Base-by-base conservation (phyloP, 2,888 invertebrate species). In the Galerucella pusilla region DNA sequence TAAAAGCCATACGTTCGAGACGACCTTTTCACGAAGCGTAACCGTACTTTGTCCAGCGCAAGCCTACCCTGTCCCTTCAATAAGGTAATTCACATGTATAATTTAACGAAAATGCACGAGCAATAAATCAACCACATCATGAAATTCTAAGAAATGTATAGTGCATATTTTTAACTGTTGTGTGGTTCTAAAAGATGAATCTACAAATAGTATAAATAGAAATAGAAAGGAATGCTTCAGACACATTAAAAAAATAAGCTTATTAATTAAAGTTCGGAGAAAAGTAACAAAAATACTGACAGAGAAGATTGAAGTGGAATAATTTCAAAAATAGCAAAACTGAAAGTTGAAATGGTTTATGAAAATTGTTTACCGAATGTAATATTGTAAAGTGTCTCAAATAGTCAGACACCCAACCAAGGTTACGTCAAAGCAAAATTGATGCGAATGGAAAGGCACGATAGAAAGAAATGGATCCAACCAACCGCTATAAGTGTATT, bases 11-110 rank as follows among this genome's bases (percentile, higher is more conserved):
- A 90, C 91, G 81, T 91, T 91, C 87, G 90, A 91, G 75, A 85
- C 84, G 49, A 85, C 88, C 79, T 83, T 88, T 82, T 87, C 88
- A 78, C 85, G 86, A 81, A 90, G 90, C 85, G 88, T 93, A 82
- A 92, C 93, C 64, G 86, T 94, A 78, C 88, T 93, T 81, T 94
- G 94, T 87, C 93, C 93, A 74, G 93, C 94, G 25, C 94, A 94
- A 87, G 93, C 93, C 42, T 94, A 91, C 88, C 94, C 94, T 77
- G 91, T 93, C 85, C 93, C 94, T 83, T 88, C 91, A 80, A 91
- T 92, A 90, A 93, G 93, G 93, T 94, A 92, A 89, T 78, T 54
- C 54, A 54, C 7, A 14, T 52, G 14, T 14, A 45, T 28, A 49
- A 7, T 64, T 20, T 45, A 11, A 49, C 49, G 14, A 49, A 49